Conservation (phyloP, 2,113 vertebrate species). For the Peromyscus maniculatus region DNA sequence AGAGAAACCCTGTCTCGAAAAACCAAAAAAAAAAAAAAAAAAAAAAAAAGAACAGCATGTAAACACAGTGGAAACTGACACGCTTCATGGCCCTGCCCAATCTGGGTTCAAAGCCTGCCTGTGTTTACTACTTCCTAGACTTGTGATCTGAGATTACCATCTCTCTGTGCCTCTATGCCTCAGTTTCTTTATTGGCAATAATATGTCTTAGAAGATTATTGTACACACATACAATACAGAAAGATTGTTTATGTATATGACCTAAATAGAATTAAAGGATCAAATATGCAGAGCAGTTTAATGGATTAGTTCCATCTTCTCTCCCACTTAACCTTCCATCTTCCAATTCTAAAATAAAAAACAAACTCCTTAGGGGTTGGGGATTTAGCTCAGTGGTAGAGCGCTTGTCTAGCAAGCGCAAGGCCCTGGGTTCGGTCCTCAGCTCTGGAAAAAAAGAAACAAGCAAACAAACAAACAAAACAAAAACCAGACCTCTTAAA, state of each 20-base stretch:
- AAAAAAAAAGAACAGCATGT: neutral
- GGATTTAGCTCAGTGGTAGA: too few species aligned
- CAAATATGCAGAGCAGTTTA: neutral
- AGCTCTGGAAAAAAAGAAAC: too few species aligned
- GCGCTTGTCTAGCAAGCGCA: too few species aligned
- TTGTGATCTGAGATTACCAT: slow-evolving; percentile 16
- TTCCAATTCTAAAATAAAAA: slow-evolving; percentile 49
- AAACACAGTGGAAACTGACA: slow-evolving; percentile 39
- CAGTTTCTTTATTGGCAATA: slow-evolving; percentile 29
- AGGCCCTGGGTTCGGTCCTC: too few species aligned
- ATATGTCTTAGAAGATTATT: slow-evolving; percentile 24
- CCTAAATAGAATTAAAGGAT: neutral
- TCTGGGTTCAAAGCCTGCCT: slow-evolving; percentile 40
- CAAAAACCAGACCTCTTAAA: neutral
- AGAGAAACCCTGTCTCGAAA: too few species aligned
- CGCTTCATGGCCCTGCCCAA: neutral
- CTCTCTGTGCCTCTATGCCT: neutral
- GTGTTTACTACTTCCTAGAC: neutral
- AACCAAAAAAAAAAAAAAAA: too few species aligned
- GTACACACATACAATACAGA: neutral
- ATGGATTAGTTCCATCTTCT: neutral
- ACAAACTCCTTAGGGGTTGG: too few species aligned
- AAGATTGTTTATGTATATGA: slow-evolving; percentile 12
- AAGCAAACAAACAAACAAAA: too few species aligned
- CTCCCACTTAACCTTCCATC: slow-evolving; percentile 10